phyloP scores from a whole-genome alignment of 2,888 invertebrate genomes.

The Carabus problematicus region DNA sequence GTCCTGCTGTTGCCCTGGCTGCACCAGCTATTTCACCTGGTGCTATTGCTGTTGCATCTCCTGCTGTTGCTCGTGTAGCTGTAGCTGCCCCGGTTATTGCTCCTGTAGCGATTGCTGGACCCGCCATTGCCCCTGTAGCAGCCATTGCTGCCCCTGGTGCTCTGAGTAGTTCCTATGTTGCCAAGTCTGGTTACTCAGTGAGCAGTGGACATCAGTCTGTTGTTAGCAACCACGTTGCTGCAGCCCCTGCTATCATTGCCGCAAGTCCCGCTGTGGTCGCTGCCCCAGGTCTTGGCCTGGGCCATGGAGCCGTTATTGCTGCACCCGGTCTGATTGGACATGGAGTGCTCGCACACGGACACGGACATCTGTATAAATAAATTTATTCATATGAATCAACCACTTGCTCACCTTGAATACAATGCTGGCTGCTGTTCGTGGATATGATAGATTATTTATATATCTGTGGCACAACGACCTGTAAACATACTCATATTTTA shows the following conservation, averaged over 20 bases:
- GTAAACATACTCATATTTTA: too few relatives aligned
- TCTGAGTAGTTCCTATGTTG: slow-evolving; percentile 7
- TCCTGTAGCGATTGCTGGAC: slow-evolving; percentile 31
- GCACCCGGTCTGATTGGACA: slow-evolving; percentile 29
- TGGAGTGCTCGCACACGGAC: neutral
- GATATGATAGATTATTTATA: too few relatives aligned
- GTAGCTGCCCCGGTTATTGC: slow-evolving; percentile 33
- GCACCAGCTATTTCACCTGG: slow-evolving; percentile 17
- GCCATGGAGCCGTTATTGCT: slow-evolving; percentile 9
- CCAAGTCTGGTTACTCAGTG: slow-evolving; percentile 19
- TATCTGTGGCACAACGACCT: too few relatives aligned
- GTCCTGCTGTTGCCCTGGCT: slow-evolving; percentile 40
- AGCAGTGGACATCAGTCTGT: slow-evolving; percentile 27
- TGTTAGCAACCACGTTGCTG: slow-evolving; percentile 30
- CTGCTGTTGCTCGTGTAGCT: slow-evolving; percentile 13
- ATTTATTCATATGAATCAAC: too few relatives aligned
- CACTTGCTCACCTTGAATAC: too few relatives aligned
- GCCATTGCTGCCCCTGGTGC: slow-evolving; percentile 3
- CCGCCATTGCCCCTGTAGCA: slow-evolving; percentile 24
- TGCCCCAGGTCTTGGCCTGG: slow-evolving; percentile 4
- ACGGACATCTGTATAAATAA: too few relatives aligned
- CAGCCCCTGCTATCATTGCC: slow-evolving; percentile 21
- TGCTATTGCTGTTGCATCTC: slow-evolving; percentile 19
- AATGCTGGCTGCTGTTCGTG: neutral
- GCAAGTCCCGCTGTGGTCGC: slow-evolving; percentile 42